Evolutionary conservation across 2,888 invertebrate species (phyloP).

Genomic region (Cyclophora punctaria): DNA sequence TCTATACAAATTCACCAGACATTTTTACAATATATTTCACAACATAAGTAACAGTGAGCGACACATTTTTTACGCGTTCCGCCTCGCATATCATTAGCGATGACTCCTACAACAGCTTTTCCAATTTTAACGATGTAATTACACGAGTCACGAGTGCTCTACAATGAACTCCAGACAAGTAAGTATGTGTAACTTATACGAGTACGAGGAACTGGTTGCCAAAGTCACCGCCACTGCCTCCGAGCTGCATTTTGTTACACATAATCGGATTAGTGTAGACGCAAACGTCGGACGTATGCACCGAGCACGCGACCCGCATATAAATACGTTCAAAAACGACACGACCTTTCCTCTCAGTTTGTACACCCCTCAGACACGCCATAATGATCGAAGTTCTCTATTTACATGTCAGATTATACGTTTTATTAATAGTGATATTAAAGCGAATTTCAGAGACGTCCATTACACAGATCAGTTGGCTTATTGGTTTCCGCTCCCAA

Average conservation of each 20-base stretch:
- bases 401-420: conserved; percentile 11
- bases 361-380: conserved; percentile 29
- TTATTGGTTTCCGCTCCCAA: conserved; percentile 44
- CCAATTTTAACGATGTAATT: conserved; percentile 28
- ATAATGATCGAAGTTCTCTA: conserved; percentile 25
- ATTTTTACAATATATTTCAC: neutral
- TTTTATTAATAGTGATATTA: conserved; percentile 22
- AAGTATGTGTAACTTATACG: conserved; percentile 31
- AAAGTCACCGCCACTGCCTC: conserved; percentile 35
- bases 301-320: conserved; percentile 51
- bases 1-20: neutral
- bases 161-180: conserved; percentile 24
- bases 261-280: conserved; percentile 58
- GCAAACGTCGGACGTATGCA: conserved; percentile 51
- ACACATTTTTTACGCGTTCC: conserved; percentile 10
- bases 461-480: conserved; percentile 65
- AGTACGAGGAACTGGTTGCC: conserved; percentile 29
- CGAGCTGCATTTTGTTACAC: conserved; percentile 67
- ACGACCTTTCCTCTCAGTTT: conserved; percentile 39
- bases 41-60: neutral
- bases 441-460: conserved; percentile 51
- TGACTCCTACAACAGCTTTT: conserved; percentile 16
- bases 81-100: conserved; percentile 17
- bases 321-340: conserved; percentile 42
- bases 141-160: conserved; percentile 22